Conservation (phyloP, 1,140 invertebrate genomes). For the Penaeus chinensis region DNA sequence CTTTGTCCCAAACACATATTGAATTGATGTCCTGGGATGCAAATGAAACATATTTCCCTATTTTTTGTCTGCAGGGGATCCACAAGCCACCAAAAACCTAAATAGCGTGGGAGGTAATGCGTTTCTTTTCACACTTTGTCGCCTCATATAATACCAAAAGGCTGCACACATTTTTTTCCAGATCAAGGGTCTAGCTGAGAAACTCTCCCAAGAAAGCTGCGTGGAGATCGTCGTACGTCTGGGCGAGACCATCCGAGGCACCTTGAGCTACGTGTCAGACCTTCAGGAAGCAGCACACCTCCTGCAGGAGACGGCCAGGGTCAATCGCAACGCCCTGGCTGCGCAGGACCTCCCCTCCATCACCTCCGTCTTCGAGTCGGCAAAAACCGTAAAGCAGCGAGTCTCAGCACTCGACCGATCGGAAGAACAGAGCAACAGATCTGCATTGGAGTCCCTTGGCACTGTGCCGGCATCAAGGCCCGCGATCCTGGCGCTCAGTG, state of each 20-base stretch:
- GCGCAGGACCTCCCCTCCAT: conserved; percentile 6
- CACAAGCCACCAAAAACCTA: too few relatives aligned
- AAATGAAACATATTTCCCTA: too few relatives aligned
- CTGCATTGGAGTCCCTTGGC: too few relatives aligned
- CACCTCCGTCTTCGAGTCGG: conserved; percentile 26
- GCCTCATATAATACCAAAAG: too few relatives aligned
- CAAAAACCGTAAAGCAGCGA: conserved; percentile 18
- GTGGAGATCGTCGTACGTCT: not conserved
- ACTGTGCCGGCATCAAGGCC: not conserved
- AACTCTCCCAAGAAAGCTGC: not conserved
- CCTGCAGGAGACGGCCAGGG: conserved; percentile 26
- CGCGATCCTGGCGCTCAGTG: conserved; percentile 27
- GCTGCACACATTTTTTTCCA: not conserved
- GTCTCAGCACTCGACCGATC: not conserved
- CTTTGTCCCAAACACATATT: too few relatives aligned
- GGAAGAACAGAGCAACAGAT: not conserved
- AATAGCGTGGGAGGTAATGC: too few relatives aligned
- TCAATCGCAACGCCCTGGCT: not conserved
- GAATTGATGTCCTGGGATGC: too few relatives aligned
- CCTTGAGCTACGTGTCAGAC: conserved; percentile 17
- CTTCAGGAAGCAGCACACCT: conserved; percentile 38
- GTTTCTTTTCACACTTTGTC: too few relatives aligned
- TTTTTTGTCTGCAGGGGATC: too few relatives aligned
- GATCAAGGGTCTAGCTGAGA: conserved; percentile 27
- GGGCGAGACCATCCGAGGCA: not conserved